Base-by-base conservation (phyloP, 1,140 invertebrate species). In the Megathymus violae region DNA sequence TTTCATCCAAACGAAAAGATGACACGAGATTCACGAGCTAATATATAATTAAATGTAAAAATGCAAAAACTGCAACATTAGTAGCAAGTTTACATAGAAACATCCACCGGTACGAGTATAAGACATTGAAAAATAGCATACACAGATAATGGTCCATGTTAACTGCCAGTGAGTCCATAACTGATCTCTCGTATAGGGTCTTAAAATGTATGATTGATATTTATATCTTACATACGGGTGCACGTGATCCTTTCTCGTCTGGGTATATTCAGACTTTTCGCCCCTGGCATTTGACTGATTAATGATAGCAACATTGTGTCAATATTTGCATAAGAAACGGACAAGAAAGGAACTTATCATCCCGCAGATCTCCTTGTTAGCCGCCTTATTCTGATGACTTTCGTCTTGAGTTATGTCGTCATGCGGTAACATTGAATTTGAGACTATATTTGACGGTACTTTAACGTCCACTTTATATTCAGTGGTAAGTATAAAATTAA, bases 241-340 rank as follows among this genome's bases (percentile, higher is more conserved):
- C 83, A 86, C 79, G 79, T 85, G 82, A 77, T 71, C 71, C 60
- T 72, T 78, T 76, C 65, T 71, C 74, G 74, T 78, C 71, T 78
- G 67, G 69, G 66, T 63, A 69, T 47, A 74, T 76, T 74, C 71
- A 75, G 54, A 50, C 46, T 67, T 71, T 68, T 72, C 44, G 60
- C 70, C 84, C 82, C 74, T 75, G 70, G 67, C 76, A 82, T 80
- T 76, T 71, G 59, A 52, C 74, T 89, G 88, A 90, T 90, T 90
- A 89, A 90, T 90, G 88, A 85, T 77, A 69, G 69, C 72, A 76
- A 83, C 80, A 82, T 74, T 85, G 83, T 81, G 78, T 86, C 84
- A 90, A 88, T 91, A 91, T 91, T 91, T 89, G 88, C 86, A 91
- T 91, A 91, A 89, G 88, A 91, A 90, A 86, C 74, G 80, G 75